Conservation (phyloP, 2,888 invertebrate genomes). For the Aphidoletes aphidimyza region DNA sequence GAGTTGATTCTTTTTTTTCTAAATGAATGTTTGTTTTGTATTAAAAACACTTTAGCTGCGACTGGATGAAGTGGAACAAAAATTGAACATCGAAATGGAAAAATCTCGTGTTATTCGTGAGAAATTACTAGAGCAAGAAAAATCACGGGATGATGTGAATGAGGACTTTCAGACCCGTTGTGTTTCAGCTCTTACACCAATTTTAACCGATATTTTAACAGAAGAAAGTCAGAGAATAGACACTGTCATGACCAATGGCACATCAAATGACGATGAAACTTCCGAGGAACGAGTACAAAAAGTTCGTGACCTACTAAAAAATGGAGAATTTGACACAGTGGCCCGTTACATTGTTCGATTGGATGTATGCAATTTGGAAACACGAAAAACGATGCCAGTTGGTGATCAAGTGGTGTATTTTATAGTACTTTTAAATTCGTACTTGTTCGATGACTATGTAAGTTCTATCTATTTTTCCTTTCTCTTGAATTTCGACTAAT, state of each 20-base stretch:
- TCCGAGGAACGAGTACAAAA: slow-evolving; percentile 61
- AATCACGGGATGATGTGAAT: slow-evolving; percentile 68
- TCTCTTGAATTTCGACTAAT: no score
- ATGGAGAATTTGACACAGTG: slow-evolving; percentile 59
- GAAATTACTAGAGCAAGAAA: slow-evolving; percentile 70
- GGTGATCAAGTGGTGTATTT: slow-evolving; percentile 63
- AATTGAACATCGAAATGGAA: slow-evolving; percentile 67
- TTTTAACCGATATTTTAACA: neutral
- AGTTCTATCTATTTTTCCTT: no score
- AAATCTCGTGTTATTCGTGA: slow-evolving; percentile 66
- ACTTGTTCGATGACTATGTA: slow-evolving; percentile 64
- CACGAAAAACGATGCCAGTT: neutral
- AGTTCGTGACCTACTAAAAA: slow-evolving; percentile 61
- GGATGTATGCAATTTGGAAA: neutral
- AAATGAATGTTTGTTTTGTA: neutral
- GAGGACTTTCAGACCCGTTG: slow-evolving; percentile 61
- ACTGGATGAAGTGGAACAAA: slow-evolving; percentile 71
- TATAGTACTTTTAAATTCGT: slow-evolving; percentile 63
- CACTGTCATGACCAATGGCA: neutral
- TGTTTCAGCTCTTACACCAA: neutral
- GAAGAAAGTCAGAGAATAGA: neutral
- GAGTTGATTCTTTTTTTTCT: neutral
- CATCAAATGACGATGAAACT: slow-evolving; percentile 59
- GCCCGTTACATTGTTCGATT: neutral
- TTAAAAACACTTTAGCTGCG: slow-evolving; percentile 58